Percentiles rank a stretch among this genome's conserved stretches.
These are phyloP conservation scores for Rachycentron canadum DNA, from an alignment of 2,797 vertebrate genomes.

Conservation along the genomic window DNA sequence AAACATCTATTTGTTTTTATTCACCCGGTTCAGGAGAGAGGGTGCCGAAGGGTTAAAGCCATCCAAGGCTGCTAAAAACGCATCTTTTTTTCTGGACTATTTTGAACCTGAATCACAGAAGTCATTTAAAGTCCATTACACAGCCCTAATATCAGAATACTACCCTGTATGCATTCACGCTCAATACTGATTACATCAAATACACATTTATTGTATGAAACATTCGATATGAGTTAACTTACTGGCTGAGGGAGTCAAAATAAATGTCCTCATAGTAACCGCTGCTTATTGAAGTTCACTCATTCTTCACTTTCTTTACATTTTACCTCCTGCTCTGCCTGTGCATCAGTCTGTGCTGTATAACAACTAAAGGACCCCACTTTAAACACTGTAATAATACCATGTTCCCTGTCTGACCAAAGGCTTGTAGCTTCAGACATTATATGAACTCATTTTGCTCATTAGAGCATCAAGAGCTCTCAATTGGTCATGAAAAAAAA, in stretches of 20 bases:
- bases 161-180: not conserved
- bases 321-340: not conserved
- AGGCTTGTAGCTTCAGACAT: conserved; percentile 38
- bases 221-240: not conserved
- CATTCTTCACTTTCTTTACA: conserved; percentile 2
- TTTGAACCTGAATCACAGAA: not conserved
- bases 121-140: conserved; percentile 5
- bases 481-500: conserved; percentile 48
- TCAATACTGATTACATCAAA: conserved; percentile 10
- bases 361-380: conserved; percentile 15
- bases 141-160: not conserved
- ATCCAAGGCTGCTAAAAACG: not conserved
- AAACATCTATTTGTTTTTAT: not conserved
- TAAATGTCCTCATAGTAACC: conserved; percentile 14
- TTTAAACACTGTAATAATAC: conserved; percentile 45
- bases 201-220: not conserved
- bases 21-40: not conserved
- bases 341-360: conserved; percentile 5
- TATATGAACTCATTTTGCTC: conserved; percentile 46
- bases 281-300: not conserved
- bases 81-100: not conserved
- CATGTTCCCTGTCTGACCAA: conserved; percentile 50
- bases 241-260: conserved; percentile 9
- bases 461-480: conserved; percentile 50
- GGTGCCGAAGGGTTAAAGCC: not conserved